phyloP scores from a whole-genome alignment of 2,113 vertebrate species.

The Haemorhous mexicanus region DNA sequence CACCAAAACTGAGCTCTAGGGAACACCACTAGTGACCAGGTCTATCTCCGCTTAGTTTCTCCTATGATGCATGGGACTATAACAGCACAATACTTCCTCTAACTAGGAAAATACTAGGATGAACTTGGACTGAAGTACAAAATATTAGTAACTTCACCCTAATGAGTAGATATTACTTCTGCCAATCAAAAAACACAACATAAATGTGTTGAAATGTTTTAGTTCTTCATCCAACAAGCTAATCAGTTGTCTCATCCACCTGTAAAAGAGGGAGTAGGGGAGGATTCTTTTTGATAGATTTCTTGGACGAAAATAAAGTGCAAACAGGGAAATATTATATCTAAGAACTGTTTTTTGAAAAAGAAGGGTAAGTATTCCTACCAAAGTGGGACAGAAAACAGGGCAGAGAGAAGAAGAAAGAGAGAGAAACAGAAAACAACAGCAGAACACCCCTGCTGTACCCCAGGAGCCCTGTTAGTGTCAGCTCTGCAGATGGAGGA shows the following conservation, averaged over 20 bases:
- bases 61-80: rapidly evolving
- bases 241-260: not conserved
- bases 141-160: not conserved
- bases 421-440: not conserved
- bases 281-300: not conserved
- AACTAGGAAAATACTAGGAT: not conserved
- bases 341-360: not conserved
- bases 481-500: not conserved
- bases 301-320: not conserved
- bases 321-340: not conserved
- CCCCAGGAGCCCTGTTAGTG: not conserved
- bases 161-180: not conserved
- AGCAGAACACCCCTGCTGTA: not conserved
- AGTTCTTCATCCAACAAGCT: not conserved
- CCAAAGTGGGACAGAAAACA: not conserved
- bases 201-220: not conserved
- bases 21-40: not conserved
- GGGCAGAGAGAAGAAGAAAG: not conserved
- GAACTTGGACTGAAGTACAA: not conserved
- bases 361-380: not conserved
- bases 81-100: not conserved
- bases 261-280: too few relatives aligned
- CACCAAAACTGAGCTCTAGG: not conserved
- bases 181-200: not conserved
- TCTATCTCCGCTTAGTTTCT: not conserved